Evolutionary conservation across 2,113 vertebrate species (phyloP), one percentile per base, ranked within the genome.

Genomic region (Tenrec ecaudatus): DNA sequence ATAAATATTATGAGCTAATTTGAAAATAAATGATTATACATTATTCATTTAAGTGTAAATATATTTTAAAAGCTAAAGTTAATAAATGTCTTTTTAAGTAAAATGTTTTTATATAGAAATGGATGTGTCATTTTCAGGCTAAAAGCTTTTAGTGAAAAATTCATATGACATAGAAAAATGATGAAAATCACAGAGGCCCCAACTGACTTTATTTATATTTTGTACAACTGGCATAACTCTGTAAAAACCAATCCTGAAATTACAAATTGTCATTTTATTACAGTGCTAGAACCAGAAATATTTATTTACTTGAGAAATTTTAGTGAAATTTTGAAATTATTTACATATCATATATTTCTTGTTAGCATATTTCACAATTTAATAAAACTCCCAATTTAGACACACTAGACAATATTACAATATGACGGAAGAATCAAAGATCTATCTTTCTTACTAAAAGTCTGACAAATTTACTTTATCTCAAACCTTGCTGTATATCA

Each of bases 101-200:
- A 95, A 85, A 47, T 66, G 58, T 81, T 90, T 78, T 14, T 38
- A 25, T 80, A 40, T 31, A 29, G 43, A 91, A 82, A 36, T 29
- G 0, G 11, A 33, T 62, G 31, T 62, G 17, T 17, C 86, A 78
- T 78, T 73, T 10, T 88, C 88, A 95, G 76, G 7, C 57, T 69
- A 88, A 62, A 0, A 78, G 36, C 38, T 40, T 71, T 80, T 19
- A 58, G n/a, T 29, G 77, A 33, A 64, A 5, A 1, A 47, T 17
- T 90, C 80, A 40, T 47, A 68, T 73, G 60, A 33, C 31, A 33
- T 20, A 31, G 9, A 64, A 85, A n/a, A 86, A 4, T 77, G n/a
- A 58, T 27, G 10, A 53, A 89, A 95, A 23, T 29, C 27, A 68
- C 78, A 75, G 38, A 85, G 66, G 91, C 5, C 14, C 43, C 22